Evolutionary conservation across 1,140 invertebrate genomes (phyloP).

Genomic region (Nylanderia fulva): DNA sequence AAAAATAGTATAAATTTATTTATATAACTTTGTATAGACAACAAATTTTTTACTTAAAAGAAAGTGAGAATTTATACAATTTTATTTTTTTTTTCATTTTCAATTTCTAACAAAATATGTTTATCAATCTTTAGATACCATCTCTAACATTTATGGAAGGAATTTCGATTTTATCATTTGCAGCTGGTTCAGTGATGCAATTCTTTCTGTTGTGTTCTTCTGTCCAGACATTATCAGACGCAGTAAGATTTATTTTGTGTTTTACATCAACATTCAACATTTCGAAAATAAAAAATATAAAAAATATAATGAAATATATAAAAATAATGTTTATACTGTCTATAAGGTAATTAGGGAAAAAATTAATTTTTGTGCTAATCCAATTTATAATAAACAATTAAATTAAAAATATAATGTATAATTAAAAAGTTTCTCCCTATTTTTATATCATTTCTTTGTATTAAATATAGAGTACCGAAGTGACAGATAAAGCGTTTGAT

Average conservation of each 20-base stretch:
- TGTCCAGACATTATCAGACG: constrained; percentile 68
- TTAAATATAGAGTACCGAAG: constrained; percentile 57
- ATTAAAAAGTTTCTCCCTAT: neutral
- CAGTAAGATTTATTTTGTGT: constrained; percentile 59
- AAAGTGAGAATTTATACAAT: no score
- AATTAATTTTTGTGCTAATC: no score
- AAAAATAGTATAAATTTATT: no score
- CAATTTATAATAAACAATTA: no score
- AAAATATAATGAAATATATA: no score
- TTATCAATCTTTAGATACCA: constrained; percentile 31
- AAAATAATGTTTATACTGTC: no score
- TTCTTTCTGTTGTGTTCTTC: constrained; percentile 71
- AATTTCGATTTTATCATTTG: constrained; percentile 32
- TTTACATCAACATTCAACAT: no score
- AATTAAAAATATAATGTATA: neutral
- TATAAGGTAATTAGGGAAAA: no score
- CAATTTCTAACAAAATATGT: neutral
- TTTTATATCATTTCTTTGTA: neutral
- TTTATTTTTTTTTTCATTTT: no score
- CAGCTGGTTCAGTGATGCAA: constrained; percentile 61
- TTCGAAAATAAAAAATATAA: no score
- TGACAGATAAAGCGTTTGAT: constrained; percentile 66
- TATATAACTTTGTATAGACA: no score
- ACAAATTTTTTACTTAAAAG: no score
- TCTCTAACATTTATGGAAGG: constrained; percentile 1